Percentiles rank a stretch among this genome's conserved stretches.
Evolutionary conservation across 2,888 invertebrate genomes (phyloP).

Genomic region (Polyommatus iphigenia): DNA sequence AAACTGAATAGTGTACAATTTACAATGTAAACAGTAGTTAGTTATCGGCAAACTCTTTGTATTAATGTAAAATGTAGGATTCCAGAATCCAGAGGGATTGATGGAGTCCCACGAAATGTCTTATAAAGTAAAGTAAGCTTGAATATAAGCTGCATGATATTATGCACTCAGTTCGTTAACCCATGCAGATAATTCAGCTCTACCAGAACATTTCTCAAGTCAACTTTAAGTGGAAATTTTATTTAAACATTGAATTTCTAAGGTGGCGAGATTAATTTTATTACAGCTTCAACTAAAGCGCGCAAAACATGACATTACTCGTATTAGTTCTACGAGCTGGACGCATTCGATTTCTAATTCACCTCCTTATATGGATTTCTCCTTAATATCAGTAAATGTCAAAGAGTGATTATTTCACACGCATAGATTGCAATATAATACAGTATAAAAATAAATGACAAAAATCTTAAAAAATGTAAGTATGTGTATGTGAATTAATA

Average conservation of each 20-base stretch:
- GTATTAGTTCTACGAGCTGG: not conserved
- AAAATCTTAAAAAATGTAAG: not conserved
- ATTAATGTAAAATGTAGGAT: not conserved
- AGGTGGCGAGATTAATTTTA: not conserved
- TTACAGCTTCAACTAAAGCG: not conserved
- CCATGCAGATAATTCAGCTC: not conserved
- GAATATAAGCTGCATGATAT: not conserved
- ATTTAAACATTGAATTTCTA: not conserved
- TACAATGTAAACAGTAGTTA: no score
- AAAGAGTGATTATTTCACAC: not conserved
- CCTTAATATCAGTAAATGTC: not conserved
- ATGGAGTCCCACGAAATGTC: no score
- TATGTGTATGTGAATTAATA: not conserved
- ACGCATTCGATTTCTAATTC: not conserved
- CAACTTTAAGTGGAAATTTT: not conserved
- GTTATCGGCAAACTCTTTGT: not conserved
- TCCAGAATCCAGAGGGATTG: not conserved
- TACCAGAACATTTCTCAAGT: not conserved
- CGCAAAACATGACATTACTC: not conserved
- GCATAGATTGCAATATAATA: not conserved
- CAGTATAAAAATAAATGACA: not conserved
- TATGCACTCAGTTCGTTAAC: not conserved
- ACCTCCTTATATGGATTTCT: not conserved
- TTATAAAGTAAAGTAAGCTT: not conserved
- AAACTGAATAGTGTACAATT: no score